Evolutionary conservation across 2,797 vertebrate species (phyloP), one percentile per base, ranked within the genome.

Genomic region (Betta splendens): DNA sequence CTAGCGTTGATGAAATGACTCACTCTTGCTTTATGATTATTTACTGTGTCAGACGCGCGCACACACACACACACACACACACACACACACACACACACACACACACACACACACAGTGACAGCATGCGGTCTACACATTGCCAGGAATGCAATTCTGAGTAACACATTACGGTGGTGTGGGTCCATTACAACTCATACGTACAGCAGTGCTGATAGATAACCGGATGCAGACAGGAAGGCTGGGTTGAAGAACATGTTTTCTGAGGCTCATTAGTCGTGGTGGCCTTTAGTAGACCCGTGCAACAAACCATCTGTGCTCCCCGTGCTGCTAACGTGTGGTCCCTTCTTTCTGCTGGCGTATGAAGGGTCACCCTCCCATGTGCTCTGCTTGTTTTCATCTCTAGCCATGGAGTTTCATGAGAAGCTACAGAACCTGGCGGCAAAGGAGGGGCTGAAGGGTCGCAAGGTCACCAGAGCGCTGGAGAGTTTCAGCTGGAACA

Each of bases 401-500:
- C 6, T 22, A 98, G 96, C 94, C 61, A 97, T 98, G 95, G 95
- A 95, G 62, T 96, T 94, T 84, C 96, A 98, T 11, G 96, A 97
- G 82, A 94, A 94, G 59, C 81, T 98, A 71, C 93, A 93, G 79
- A 92, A 83, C 69, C 89, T 96, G 76, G 95, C 95, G 25, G 78
- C 83, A 31, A 95, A 91, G 85, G 96, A 98, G 83, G 96, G 96
- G 5, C 81, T 97, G 51, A 97, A 95, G 80, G 96, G 95, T 67
- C 92, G 95, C 62, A 98, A 98, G 71, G 89, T 95, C 42, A 93
- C 90, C 25, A 94, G 94, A 65, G 95, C 96, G 0, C 85, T 97
- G 72, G 96, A 98, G 88, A 95, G 93, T 74, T 98, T 98, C 84
- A 95, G 95, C 0, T 98, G 96, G 96, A 98, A 98, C 78, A 97